Percentiles rank a stretch among this genome's conserved stretches.
Conservation (phyloP, 1,140 invertebrate genomes). For the Berghia stephanieae region DNA sequence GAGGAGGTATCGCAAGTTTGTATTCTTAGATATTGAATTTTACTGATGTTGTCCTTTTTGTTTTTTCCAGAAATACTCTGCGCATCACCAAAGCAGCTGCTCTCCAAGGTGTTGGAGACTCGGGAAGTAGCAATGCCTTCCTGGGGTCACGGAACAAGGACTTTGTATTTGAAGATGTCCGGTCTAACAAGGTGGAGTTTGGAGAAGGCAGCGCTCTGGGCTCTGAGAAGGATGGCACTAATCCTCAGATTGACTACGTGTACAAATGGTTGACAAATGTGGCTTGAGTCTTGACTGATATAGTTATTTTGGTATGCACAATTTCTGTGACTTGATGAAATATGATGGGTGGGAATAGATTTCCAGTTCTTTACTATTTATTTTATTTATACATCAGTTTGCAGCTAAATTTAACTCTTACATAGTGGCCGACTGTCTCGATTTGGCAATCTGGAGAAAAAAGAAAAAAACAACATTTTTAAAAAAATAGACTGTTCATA, state of each 20-base stretch:
- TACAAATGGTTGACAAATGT: constrained; percentile 9
- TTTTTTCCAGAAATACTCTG: constrained; percentile 75
- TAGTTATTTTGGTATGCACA: too few species aligned
- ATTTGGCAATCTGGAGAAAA: too few species aligned
- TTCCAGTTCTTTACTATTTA: too few species aligned
- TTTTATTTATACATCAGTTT: too few species aligned
- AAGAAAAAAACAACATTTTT: too few species aligned
- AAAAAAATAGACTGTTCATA: too few species aligned
- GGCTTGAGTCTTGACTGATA: too few species aligned
- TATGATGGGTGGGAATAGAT: too few species aligned
- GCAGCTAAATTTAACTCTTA: too few species aligned
- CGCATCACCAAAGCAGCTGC: constrained; percentile 81
- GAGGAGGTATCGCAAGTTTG: too few species aligned
- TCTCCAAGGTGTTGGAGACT: constrained; percentile 76
- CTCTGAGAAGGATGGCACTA: constrained; percentile 66
- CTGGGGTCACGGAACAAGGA: constrained; percentile 81
- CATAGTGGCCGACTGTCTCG: too few species aligned
- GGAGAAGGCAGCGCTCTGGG: constrained; percentile 75
- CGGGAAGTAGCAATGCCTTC: constrained; percentile 68
- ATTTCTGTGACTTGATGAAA: too few species aligned
- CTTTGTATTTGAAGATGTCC: constrained; percentile 82
- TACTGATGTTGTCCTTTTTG: not conserved
- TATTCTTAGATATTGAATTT: not conserved
- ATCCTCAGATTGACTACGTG: constrained; percentile 17
- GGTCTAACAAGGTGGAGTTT: constrained; percentile 76